Base-by-base conservation (phyloP, 2,888 invertebrate genomes). In the Drosophila pseudotakahashii region DNA sequence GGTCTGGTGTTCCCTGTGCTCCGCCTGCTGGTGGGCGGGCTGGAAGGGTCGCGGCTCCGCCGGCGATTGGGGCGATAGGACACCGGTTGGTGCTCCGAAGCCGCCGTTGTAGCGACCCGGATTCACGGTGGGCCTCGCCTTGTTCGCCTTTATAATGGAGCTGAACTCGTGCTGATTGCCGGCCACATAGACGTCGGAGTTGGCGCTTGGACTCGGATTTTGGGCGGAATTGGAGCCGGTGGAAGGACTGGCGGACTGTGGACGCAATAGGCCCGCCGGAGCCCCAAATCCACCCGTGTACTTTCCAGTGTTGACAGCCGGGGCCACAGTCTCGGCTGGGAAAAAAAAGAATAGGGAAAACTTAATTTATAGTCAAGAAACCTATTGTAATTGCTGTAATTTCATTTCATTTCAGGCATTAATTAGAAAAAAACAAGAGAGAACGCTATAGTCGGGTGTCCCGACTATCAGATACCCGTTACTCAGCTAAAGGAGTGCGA, bases 221-320 rank as follows among this genome's bases (percentile, higher is more conserved):
- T 41, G 2, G 3, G 14, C 30, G 9, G 26, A 6, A 26, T 16
- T 13, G 6, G 47, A 2, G 6, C 14, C 19, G 19, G 2, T 19
- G 19, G 19, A 3, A 3, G 19, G 19, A 19, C 19, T 32, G 48
- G 16, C 16, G 11, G 7, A 30, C 36, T 70, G 66, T 4, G 83
- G 84, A 23, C 75, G 74, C 44, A 85, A 19, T 0, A 85, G 54
- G 6, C 84, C 84, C 0, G 81, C 37, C 0, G 84, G 84, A 1
- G 70, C 79, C 9, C 91, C 91, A 69, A 92, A 92, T 9, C 89
- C 78, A 3, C 92, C 92, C 0, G 90, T 91, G 44, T 91, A 92
- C 57, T 90, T 91, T 52, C 80, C 88, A 14, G 71, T 84, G 54
- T 71, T 86, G 26, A 11, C 41, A 1, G 50, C 32, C 0, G 68